Base-by-base conservation (phyloP, 2,113 vertebrate species). In the Mandrillus leucophaeus region DNA sequence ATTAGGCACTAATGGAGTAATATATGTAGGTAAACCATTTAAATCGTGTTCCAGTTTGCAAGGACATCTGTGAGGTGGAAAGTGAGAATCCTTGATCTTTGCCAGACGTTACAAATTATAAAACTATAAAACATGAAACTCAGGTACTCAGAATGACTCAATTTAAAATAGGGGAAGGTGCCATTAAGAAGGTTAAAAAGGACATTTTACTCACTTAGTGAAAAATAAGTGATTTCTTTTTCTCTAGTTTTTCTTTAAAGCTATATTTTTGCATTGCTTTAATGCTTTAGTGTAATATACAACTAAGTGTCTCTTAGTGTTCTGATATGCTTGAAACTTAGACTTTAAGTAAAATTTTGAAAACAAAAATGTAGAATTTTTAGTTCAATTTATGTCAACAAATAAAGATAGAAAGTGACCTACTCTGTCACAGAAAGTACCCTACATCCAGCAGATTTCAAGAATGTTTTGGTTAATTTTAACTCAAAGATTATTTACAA, bases 31-130 rank as follows among this genome's bases (percentile, higher is more conserved):
- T 97, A 98, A 98, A 97, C 96, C 89, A 90, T 97, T 98, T 96
- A 97, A 97, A 90, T 92, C 87, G 55, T 94, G 96, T 97, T 96
- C 96, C 93, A 84, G 93, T 97, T 96, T 96, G 96, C 97, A 97
- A 98, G 98, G 97, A 98, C 98, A 97, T 97, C 97, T 98, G 97
- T 88, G 98, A 97, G 95, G 89, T 97, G 64, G 93, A 96, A 98
- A 98, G 97, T 85, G 89, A 94, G 80, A 95, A 95, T 96, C 96
- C 96, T 95, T 93, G 93, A 97, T 97, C 97, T 96, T 97, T 96
- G 98, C 97, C 96, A 98, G 97, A 96, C 92, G 10, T 96, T 97
- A 96, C 96, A 97, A 97, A 98, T 98, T 95, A 98, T 95, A 96
- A 98, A 97, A 97, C 96, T 84, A 93, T 97, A 97, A 98, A 98